These are phyloP conservation scores for Grallaria varia DNA, from an alignment of 2,113 vertebrate species.

Conservation along the genomic window DNA sequence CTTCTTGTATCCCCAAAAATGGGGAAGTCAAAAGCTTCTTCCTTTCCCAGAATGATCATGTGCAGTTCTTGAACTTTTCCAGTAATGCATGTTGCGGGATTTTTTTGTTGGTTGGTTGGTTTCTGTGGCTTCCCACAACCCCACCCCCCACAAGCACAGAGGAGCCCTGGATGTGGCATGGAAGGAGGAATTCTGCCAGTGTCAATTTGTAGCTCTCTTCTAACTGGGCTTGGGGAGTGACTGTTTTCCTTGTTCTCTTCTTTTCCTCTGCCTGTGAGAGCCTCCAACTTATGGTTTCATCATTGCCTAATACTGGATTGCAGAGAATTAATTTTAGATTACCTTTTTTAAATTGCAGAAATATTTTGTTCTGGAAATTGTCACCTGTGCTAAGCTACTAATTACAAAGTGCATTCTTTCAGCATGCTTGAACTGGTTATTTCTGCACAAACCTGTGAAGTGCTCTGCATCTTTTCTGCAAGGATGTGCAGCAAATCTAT, in stretches of 20 bases:
- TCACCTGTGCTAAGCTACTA: background rate
- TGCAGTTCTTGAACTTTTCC: background rate
- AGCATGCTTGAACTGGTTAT: background rate
- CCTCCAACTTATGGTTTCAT: background rate
- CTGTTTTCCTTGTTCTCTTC: background rate
- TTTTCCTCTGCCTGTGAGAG: background rate
- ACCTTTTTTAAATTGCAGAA: background rate
- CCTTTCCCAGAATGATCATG: background rate
- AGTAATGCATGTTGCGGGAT: rapidly evolving
- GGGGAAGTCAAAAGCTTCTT: background rate
- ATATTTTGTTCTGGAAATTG: background rate
- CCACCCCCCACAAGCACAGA: background rate
- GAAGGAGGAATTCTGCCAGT: background rate
- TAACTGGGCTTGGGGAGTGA: background rate
- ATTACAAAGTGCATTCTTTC: background rate
- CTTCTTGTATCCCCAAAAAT: background rate
- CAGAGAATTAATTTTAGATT: background rate
- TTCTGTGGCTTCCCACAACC: background rate
- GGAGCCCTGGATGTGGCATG: background rate
- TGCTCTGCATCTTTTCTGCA: background rate
- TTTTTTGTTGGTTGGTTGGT: background rate
- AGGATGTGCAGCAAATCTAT: background rate
- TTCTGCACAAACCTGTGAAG: background rate
- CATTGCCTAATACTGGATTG: background rate
- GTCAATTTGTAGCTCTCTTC: background rate